Conservation (phyloP, 2,888 invertebrate species). For the Galerucella pusilla region DNA sequence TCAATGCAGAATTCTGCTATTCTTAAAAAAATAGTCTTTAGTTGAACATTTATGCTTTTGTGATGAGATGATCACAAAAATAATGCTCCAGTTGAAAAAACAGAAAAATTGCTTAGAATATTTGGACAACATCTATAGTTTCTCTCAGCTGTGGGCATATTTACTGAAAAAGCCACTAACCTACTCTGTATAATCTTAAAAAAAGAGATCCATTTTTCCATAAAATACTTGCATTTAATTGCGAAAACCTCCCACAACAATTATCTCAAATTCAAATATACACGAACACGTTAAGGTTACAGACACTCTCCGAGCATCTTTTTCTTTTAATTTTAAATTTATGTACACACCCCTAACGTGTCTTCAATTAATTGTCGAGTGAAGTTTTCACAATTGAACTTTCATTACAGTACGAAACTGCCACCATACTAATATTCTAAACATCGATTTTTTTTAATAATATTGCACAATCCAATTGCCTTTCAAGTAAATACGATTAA, state of each 20-base stretch:
- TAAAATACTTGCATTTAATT: constrained; percentile 32
- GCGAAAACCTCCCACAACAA: constrained; percentile 6
- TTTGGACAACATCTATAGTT: constrained; percentile 31
- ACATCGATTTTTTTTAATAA: constrained; percentile 40
- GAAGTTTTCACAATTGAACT: not conserved
- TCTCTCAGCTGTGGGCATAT: constrained; percentile 37
- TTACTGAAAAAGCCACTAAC: constrained; percentile 45
- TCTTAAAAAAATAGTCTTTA: no score
- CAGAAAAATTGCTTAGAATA: constrained; percentile 28
- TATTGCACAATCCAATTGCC: constrained; percentile 48
- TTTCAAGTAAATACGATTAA: constrained; percentile 35
- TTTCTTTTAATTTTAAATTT: not conserved
- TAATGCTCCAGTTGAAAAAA: no score
- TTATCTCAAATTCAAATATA: not conserved
- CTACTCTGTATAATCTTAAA: constrained; percentile 45
- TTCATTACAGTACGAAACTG: constrained; percentile 39
- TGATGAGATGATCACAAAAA: no score
- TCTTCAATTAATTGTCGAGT: not conserved
- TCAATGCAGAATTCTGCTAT: no score
- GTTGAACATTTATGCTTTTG: no score
- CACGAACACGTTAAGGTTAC: not conserved
- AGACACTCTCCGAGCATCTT: not conserved
- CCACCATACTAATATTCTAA: constrained; percentile 37
- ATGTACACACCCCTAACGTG: not conserved
- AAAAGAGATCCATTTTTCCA: constrained; percentile 52